These are phyloP conservation scores for Pterostichus madidus DNA, from an alignment of 2,888 invertebrate genomes.

Conservation along the genomic window DNA sequence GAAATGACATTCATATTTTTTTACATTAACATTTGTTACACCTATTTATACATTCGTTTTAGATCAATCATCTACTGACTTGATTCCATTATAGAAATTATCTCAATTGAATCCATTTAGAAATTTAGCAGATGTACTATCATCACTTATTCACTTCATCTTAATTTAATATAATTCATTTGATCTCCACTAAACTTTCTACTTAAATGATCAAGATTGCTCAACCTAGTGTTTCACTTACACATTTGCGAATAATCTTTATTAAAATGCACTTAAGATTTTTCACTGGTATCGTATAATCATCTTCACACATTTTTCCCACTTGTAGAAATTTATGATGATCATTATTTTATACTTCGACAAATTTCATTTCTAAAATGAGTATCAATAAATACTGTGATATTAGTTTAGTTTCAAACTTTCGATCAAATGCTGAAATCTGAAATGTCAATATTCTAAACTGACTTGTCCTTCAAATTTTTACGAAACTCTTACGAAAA, in stretches of 20 bases:
- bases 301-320: constrained; percentile 10
- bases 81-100: constrained; percentile 7
- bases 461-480: background rate
- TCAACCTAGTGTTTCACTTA: background rate
- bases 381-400: too few relatives aligned
- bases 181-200: constrained; percentile 30
- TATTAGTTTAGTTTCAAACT: too few relatives aligned
- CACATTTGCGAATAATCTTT: constrained; percentile 19
- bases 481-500: constrained; percentile 43
- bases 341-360: background rate
- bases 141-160: constrained; percentile 16
- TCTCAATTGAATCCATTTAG: constrained; percentile 13
- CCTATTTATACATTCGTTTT: too few relatives aligned
- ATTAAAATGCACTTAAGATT: constrained; percentile 44
- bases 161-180: constrained; percentile 15
- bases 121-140: constrained; percentile 18
- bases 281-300: constrained; percentile 10
- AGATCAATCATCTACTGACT: too few relatives aligned
- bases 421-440: too few relatives aligned
- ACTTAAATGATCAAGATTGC: constrained; percentile 41
- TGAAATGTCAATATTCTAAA: background rate
- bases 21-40: too few relatives aligned
- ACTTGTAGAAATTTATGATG: too few relatives aligned
- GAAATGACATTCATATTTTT: too few relatives aligned
- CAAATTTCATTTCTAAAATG: background rate